These are phyloP conservation scores for Drosophila neutralis DNA, from an alignment of 2,888 invertebrate genomes.

Conservation along the genomic window DNA sequence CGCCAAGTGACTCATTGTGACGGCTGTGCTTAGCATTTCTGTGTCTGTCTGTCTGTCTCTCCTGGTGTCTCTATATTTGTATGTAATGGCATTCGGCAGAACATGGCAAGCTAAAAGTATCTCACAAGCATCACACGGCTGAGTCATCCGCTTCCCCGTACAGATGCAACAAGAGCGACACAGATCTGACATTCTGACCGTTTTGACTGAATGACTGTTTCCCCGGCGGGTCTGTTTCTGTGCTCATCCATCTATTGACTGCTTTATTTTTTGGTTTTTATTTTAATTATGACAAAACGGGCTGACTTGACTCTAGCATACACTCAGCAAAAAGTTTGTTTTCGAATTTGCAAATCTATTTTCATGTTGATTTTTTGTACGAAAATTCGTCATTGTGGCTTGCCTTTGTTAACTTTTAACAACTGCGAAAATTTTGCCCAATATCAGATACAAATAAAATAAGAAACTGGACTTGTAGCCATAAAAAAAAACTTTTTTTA, in stretches of 20 bases:
- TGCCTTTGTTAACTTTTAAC: background rate
- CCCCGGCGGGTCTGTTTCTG: background rate
- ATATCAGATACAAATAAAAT: background rate
- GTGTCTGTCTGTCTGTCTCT: background rate
- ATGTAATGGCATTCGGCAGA: conserved; percentile 46
- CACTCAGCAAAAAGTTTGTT: background rate
- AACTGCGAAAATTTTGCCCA: background rate
- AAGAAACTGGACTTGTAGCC: background rate
- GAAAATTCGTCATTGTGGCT: background rate
- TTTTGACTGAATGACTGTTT: background rate
- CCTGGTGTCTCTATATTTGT: conserved; percentile 12
- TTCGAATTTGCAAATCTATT: background rate
- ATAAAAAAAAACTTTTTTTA: too few species aligned
- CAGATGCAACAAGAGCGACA: conserved; percentile 15
- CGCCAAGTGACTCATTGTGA: conserved; percentile 41
- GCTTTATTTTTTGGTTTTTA: background rate
- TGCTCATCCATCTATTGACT: conserved; percentile 5
- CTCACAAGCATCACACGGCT: conserved; percentile 34
- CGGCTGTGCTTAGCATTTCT: conserved; percentile 40
- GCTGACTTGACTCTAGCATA: background rate
- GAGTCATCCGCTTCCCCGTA: conserved; percentile 36
- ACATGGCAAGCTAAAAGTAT: conserved; percentile 53
- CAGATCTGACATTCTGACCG: background rate
- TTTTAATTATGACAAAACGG: background rate
- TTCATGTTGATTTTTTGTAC: background rate